Base-by-base conservation (phyloP, 2,797 vertebrate genomes). In the Malacoraja senta region DNA sequence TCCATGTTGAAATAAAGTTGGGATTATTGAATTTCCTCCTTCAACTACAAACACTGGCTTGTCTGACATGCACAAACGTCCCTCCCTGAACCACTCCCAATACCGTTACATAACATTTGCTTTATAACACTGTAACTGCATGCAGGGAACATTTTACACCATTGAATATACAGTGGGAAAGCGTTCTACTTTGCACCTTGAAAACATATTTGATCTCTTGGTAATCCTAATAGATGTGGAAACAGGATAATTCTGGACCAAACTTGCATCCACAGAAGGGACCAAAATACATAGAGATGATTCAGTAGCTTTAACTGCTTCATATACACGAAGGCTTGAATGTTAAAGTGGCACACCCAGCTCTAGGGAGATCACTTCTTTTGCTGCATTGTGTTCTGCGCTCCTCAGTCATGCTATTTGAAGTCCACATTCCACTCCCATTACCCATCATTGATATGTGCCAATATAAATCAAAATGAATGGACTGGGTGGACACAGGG, bases 381-480 rank as follows among this genome's bases (percentile, higher is more conserved):
- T 35, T 26, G 38, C 65, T 21, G 63, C 71, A 53, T 92, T 92
- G 68, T 76, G 71, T 92, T 26, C 38, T 29, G 26, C 8, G 24
- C 35, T 72, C 10, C 38, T 76, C 26, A 35, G 65, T 35, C 68
- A 24, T 72, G 32, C 44, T 29, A 53, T 72, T 58, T 76, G 90
- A 26, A 44, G 38, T 92, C 90, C 44, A 76, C 90, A 74, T 72
- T 92, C 90, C 71, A 53, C 90, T 92, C 35, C 44, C 71, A 92
- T 74, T 76, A 92, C 72, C 90, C 90, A 92, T 76, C 90, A 74
- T 38, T 53, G 71, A 76, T 71, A 74, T 29, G 76, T 17, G 90
- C 90, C 90, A 92, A 92, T 58, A 44, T 76, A 74, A 92, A 76
- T 71, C 90, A 44, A 91, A 12, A 44, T 71, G 86, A 90, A 68